Evolutionary conservation across 2,797 vertebrate genomes (phyloP).

Genomic region (Mus caroli): DNA sequence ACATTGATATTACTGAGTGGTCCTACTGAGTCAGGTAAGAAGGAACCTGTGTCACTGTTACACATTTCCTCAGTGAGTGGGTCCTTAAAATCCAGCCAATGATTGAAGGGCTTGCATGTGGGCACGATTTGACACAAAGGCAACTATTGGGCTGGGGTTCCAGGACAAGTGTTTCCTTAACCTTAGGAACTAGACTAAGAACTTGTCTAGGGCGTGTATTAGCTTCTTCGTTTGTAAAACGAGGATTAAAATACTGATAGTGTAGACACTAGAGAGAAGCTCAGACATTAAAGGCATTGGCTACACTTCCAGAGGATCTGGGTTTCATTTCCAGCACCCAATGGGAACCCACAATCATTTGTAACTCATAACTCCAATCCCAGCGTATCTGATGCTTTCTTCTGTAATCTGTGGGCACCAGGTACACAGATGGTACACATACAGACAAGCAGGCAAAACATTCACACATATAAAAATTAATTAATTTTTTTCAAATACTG

Average conservation of each 20-base stretch:
- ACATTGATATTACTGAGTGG: not conserved
- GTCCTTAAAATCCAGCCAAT: not conserved
- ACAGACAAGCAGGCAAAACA: not conserved
- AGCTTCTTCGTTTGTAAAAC: not conserved
- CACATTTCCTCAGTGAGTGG: not conserved
- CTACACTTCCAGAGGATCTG: not conserved
- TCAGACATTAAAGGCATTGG: not conserved
- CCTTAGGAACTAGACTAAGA: not conserved
- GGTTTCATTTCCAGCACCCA: not conserved
- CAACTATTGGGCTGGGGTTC: not conserved
- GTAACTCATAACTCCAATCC: not conserved
- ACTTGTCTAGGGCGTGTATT: not conserved
- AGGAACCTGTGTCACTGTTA: not conserved
- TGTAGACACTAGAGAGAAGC: not conserved
- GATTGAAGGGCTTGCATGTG: not conserved
- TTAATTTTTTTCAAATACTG: not conserved
- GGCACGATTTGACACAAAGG: not conserved
- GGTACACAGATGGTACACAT: not conserved
- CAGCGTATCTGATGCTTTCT: not conserved
- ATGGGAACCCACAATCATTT: not conserved
- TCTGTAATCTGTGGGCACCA: not conserved
- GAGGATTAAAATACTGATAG: not conserved
- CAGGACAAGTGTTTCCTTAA: not conserved
- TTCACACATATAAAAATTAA: not conserved
- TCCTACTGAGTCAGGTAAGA: not conserved